Conservation (phyloP, 2,888 invertebrate species). For the Thysanoteuthis rhombus region DNA sequence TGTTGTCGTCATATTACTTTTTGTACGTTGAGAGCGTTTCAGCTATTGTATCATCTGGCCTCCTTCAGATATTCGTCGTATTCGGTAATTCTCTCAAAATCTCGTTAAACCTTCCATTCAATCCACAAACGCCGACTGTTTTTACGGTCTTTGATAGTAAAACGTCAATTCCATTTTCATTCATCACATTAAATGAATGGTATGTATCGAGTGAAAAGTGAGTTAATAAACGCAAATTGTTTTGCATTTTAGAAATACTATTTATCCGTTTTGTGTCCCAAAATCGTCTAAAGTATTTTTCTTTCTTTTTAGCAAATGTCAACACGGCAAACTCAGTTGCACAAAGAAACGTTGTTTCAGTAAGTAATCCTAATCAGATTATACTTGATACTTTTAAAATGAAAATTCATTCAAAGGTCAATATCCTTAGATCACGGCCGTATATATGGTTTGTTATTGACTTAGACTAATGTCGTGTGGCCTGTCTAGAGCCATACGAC, state of each 20-base stretch:
- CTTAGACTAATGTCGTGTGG: too few relatives aligned
- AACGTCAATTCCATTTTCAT: too few relatives aligned
- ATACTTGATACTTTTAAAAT: neutral
- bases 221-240: neutral
- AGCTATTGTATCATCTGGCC: too few relatives aligned
- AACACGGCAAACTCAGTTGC: neutral
- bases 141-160: too few relatives aligned
- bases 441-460: neutral
- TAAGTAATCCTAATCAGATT: neutral
- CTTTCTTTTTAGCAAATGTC: neutral
- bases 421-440: neutral
- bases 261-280: neutral
- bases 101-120: too few relatives aligned
- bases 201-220: neutral
- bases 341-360: neutral
- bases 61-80: too few relatives aligned
- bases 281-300: neutral
- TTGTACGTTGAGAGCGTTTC: too few relatives aligned
- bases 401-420: neutral
- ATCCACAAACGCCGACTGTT: too few relatives aligned
- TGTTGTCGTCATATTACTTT: too few relatives aligned
- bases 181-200: too few relatives aligned
- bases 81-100: too few relatives aligned
- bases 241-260: neutral
- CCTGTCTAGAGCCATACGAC: neutral